Conservation (phyloP, 2,113 vertebrate genomes). For the Cyphomyrus plagiostoma region DNA sequence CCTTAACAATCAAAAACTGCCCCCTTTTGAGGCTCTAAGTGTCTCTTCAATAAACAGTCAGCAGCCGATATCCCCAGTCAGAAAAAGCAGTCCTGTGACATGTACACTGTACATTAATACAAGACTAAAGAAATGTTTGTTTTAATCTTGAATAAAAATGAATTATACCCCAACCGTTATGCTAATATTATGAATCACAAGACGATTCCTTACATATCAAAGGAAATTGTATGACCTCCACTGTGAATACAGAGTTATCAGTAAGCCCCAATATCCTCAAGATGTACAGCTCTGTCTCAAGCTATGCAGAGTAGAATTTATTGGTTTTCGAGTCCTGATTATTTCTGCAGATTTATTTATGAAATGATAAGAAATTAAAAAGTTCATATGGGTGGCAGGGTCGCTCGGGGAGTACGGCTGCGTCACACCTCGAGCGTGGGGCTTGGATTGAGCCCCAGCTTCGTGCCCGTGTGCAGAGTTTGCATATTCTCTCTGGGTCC, state of each 20-base stretch:
- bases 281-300: neutral
- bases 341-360: neutral
- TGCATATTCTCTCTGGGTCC: neutral
- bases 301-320: neutral
- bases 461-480: neutral
- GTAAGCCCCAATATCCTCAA: neutral
- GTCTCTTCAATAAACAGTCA: neutral
- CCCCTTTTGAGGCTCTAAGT: neutral
- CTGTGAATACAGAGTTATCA: neutral
- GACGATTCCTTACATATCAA: neutral
- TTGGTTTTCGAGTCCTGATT: neutral
- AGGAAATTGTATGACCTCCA: neutral
- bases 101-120: neutral
- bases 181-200: neutral
- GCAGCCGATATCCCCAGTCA: neutral
- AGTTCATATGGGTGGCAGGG: neutral
- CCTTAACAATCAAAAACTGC: neutral
- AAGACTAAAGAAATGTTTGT: neutral
- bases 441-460: neutral
- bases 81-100: neutral
- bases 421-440: neutral
- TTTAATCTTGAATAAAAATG: neutral
- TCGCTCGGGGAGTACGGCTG: neutral
- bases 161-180: neutral
- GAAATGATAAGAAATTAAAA: neutral